Percentiles rank a stretch among this genome's conserved stretches.
Evolutionary conservation across 1,140 invertebrate species (phyloP).

Genomic region (Ctenoplectra terminalis): DNA sequence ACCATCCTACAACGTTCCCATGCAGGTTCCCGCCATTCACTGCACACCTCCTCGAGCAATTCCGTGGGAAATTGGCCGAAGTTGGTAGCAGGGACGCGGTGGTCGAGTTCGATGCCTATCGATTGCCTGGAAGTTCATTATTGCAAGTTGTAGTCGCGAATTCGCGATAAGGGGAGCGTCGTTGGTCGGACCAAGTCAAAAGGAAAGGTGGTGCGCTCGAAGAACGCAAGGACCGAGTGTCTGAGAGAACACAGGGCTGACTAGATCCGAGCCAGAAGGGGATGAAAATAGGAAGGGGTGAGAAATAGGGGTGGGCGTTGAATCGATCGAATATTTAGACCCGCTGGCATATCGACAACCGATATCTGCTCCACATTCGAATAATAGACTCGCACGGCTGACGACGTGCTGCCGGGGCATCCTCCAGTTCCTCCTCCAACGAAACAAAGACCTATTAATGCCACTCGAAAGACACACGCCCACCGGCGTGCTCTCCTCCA

Average conservation of each 20-base stretch:
- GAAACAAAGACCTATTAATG: slow-evolving; percentile 78
- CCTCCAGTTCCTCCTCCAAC: slow-evolving; percentile 38
- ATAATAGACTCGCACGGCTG: slow-evolving; percentile 74
- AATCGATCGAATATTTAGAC: slow-evolving; percentile 74
- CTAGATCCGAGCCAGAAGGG: neutral
- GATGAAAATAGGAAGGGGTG: neutral
- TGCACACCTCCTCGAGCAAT: neutral
- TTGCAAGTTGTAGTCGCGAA: slow-evolving; percentile 17
- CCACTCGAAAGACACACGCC: slow-evolving; percentile 66
- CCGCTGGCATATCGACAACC: slow-evolving; percentile 71
- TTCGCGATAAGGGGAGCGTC: slow-evolving; percentile 38
- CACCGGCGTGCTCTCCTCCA: slow-evolving; percentile 17
- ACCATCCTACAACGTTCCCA: too few species aligned
- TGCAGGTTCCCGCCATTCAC: neutral
- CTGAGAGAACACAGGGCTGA: neutral
- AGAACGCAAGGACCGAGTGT: slow-evolving; percentile 29
- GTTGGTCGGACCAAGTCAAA: slow-evolving; percentile 2
- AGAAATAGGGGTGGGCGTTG: slow-evolving; percentile 5
- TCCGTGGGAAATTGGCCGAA: slow-evolving; percentile 21
- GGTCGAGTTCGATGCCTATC: slow-evolving; percentile 12
- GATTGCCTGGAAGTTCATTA: slow-evolving; percentile 42
- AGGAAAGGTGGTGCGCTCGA: slow-evolving; percentile 13
- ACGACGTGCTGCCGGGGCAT: slow-evolving; percentile 60
- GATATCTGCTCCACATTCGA: slow-evolving; percentile 80
- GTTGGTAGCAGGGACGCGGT: neutral